Base-by-base conservation (phyloP, 2,113 vertebrate genomes). In the Gallinago media region DNA sequence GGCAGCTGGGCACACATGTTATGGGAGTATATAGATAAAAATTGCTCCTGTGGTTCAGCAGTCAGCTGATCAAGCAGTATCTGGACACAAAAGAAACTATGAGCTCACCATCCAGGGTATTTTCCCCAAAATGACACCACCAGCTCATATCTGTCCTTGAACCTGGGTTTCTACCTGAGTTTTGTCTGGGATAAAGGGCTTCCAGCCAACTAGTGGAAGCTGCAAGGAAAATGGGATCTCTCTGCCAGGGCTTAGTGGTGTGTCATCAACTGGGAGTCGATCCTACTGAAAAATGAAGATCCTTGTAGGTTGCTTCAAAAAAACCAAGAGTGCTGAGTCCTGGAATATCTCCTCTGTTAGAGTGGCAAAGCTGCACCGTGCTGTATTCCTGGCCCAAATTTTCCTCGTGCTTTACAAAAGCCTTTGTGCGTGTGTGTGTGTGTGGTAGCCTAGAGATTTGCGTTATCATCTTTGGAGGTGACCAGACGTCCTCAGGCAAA, bases 291-390 rank as follows among this genome's bases (percentile, higher is more conserved):
- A 90, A 90, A 83, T 29, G 1, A 44, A 18, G 2, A 56, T 56
- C n/a, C 8, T 71, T 21, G 2, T 9, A 21, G 40, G 6, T 38
- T 47, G 13, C 50, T 83, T 73, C 8, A 68, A 31, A 81, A 70
- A n/a, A 27, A 11, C 4, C 8, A 7, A 15, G 6, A 52, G 9
- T 58, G 13, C 19, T 54, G 27, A 63, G 10, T 25, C 22, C 25
- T 5, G 2, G 19, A 21, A 63, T 75, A 29, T 54, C n/a, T 70
- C 11, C 18, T 50, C 47, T 66, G 12, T 58, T 73, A 38, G 17
- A 27, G 11, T 26, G 27, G 25, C 21, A 82, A 42, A 73, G 36
- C 27, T 87, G 15, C 32, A 29, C 17, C 0, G 0, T 1, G 4
- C 26, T 80, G 4, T 66, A 21, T 36, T 29, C 5, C 31, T 66